These are phyloP conservation scores for Dryas iulia DNA, from an alignment of 1,140 invertebrate genomes.

Conservation along the genomic window DNA sequence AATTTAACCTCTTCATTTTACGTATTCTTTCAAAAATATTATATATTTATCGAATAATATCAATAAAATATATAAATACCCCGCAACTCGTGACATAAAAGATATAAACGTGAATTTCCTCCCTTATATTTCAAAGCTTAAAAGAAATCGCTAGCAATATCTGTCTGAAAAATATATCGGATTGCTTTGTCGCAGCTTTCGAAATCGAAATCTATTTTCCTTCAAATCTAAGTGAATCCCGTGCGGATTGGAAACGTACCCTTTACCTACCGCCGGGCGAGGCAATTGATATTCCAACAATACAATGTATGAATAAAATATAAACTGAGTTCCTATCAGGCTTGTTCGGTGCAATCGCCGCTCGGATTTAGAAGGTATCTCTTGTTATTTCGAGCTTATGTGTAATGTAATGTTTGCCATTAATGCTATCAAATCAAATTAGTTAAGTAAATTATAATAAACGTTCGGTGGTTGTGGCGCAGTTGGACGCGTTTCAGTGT, in stretches of 20 bases:
- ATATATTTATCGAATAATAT: background rate
- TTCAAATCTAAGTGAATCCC: conserved; percentile 81
- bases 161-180: conserved; percentile 81
- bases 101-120: conserved; percentile 51
- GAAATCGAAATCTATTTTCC: conserved; percentile 80
- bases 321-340: conserved; percentile 76
- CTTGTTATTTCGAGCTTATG: conserved; percentile 50
- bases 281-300: conserved; percentile 80
- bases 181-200: conserved; percentile 80
- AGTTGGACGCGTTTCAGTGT: no score
- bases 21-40: no score
- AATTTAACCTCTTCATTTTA: no score
- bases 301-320: conserved; percentile 81
- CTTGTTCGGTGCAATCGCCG: conserved; percentile 65
- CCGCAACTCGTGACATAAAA: background rate
- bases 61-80: background rate
- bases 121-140: conserved; percentile 79
- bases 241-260: conserved; percentile 80
- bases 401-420: conserved; percentile 21
- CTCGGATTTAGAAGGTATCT: conserved; percentile 61
- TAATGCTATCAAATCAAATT: conserved; percentile 2
- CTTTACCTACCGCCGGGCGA: conserved; percentile 79
- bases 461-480: no score
- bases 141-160: conserved; percentile 80
- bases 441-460: background rate